phyloP scores from a whole-genome alignment of 2,113 vertebrate species.

The Atherinomorus stipes region DNA sequence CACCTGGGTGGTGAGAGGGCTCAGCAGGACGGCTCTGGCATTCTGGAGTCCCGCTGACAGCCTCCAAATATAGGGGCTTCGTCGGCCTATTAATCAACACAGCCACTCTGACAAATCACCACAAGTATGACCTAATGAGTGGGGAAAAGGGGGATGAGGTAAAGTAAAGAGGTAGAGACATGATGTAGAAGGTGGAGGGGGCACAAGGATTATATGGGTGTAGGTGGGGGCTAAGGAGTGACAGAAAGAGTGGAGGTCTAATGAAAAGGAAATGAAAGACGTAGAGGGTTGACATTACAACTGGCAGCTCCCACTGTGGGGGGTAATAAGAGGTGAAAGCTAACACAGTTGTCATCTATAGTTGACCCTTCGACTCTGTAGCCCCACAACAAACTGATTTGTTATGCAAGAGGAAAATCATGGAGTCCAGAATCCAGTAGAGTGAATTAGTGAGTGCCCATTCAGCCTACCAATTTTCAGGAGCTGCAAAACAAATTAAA shows the following conservation, averaged over 20 bases:
- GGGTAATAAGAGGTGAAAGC: conserved; percentile 71
- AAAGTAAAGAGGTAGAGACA: conserved; percentile 63
- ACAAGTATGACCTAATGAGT: conserved; percentile 84
- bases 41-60: conserved; percentile 90
- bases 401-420: conserved; percentile 66
- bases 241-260: conserved; percentile 65
- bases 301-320: conserved; percentile 56
- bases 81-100: conserved; percentile 90
- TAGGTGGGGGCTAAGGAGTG: conserved; percentile 64
- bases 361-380: conserved; percentile 36
- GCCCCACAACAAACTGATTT: conserved; percentile 60
- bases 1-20: conserved; percentile 94
- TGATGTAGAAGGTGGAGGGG: conserved; percentile 69
- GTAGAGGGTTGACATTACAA: conserved; percentile 61
- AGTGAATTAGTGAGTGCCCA: conserved; percentile 47
- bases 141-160: conserved; percentile 65
- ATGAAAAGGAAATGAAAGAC: conserved; percentile 79
- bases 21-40: conserved; percentile 88
- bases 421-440: conserved; percentile 50
- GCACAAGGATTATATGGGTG: conserved; percentile 41
- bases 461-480: conserved; percentile 25
- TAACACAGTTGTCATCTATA: conserved; percentile 68
- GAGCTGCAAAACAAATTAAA: conserved; percentile 68
- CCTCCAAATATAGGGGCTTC: conserved; percentile 87
- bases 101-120: conserved; percentile 89